Evolutionary conservation across 2,113 vertebrate species (phyloP), one percentile per base, ranked within the genome.

Genomic region (Tylochromis polylepis): DNA sequence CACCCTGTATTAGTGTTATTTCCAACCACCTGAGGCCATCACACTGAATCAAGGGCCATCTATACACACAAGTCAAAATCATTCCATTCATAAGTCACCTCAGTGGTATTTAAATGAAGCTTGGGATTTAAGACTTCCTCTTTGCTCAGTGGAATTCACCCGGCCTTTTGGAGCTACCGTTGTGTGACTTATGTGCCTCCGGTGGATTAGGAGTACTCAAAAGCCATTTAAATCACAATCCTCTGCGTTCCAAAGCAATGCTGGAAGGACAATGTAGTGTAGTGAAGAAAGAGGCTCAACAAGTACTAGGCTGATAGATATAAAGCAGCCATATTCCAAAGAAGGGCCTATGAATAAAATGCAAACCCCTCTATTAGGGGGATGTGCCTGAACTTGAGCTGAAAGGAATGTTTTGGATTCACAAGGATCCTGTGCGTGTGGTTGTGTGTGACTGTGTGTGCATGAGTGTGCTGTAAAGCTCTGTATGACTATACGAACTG

Each of bases 331-430:
- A 89, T 95, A 87, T 94, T 93, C 91, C 88, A 94, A 91, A 91
- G 92, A 92, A 92, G 88, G 87, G 91, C 92, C 93, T 90, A 92
- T 94, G 93, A 95, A 96, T 94, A 95, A 95, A 95, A 94, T 92
- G 89, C 95, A 95, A 96, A 96, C 92, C 95, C 95, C 94, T 93
- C 95, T 92, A 95, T 96, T 96, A 96, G 91, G 88, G 91, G 94
- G 92, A 96, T 95, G 93, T 95, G 96, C 91, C 95, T 96, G 94
- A 95, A 95, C 96, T 93, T 94, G 96, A 95, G 92, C 90, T 91
- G 89, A 91, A 94, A 93, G 96, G 96, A 96, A 96, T 96, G 95
- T 94, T 95, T 94, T 95, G 94, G 94, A 95, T 95, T 94, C 90
- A 89, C 87, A 94, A 92, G 82, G 90, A 93, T 95, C 90, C 89